Evolutionary conservation across 2,797 vertebrate genomes (phyloP).

Genomic region (Hyperoplus immaculatus): DNA sequence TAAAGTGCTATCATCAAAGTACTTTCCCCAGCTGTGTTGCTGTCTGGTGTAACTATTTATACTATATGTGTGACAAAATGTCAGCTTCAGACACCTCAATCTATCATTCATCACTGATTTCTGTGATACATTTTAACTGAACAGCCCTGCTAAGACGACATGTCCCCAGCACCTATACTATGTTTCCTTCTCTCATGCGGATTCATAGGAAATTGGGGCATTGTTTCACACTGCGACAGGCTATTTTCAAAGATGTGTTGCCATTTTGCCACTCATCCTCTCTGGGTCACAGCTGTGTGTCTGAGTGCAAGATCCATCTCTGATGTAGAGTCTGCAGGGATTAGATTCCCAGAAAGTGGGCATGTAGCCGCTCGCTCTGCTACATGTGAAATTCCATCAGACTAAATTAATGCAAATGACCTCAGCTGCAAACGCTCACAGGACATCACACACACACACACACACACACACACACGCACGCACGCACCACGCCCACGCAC

Average conservation of each 20-base stretch:
- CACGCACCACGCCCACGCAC: too few relatives aligned
- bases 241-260: slow-evolving; percentile 10
- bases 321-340: slow-evolving; percentile 35
- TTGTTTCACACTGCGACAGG: not conserved
- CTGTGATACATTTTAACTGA: not conserved
- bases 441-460: slow-evolving; percentile 8
- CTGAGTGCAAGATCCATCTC: slow-evolving; percentile 22
- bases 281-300: slow-evolving; percentile 50
- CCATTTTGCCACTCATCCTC: not conserved
- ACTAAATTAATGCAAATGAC: slow-evolving; percentile 52
- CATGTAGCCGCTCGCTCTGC: slow-evolving; percentile 31
- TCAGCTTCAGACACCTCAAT: not conserved
- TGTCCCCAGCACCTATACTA: not conserved
- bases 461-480: not conserved
- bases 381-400: slow-evolving; percentile 44
- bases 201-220: not conserved
- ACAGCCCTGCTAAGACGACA: not conserved
- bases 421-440: slow-evolving; percentile 42
- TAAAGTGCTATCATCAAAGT: not conserved
- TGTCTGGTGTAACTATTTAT: not conserved
- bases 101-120: not conserved
- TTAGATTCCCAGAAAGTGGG: slow-evolving; percentile 23
- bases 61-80: not conserved
- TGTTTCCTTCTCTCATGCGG: not conserved
- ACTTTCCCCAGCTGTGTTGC: not conserved